Conservation (phyloP, 2,113 vertebrate genomes). For the Sardina pilchardus region DNA sequence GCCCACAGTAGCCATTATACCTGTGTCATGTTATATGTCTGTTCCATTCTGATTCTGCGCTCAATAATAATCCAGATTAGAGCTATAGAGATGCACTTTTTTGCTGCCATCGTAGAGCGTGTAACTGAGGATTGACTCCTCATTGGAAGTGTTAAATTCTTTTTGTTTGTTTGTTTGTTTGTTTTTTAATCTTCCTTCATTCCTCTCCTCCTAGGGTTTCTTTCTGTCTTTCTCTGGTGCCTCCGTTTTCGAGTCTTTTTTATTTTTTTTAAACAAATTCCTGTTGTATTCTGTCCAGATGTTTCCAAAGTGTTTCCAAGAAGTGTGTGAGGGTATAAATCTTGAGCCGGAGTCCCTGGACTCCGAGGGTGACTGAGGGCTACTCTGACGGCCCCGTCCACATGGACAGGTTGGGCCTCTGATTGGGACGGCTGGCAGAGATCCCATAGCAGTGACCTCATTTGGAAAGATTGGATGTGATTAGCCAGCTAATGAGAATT, state of each 20-base stretch:
- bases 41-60: conserved; percentile 43
- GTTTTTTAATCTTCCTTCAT: conserved; percentile 39
- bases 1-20: not conserved
- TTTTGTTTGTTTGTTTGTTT: too few species aligned
- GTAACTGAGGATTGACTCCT: conserved; percentile 49
- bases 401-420: not conserved
- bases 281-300: not conserved
- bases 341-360: not conserved
- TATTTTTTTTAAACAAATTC: not conserved
- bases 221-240: conserved; percentile 12
- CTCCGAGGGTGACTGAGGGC: not conserved
- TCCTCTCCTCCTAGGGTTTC: conserved; percentile 31
- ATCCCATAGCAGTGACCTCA: not conserved
- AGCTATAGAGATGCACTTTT: conserved; percentile 66
- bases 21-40: conserved; percentile 1
- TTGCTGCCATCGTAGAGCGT: conserved; percentile 40
- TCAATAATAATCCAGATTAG: conserved; percentile 57
- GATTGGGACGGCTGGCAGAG: not conserved
- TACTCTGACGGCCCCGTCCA: not conserved
- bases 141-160: conserved; percentile 48
- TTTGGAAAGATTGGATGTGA: not conserved
- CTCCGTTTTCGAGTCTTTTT: not conserved
- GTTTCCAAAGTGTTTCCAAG: conserved; percentile 4
- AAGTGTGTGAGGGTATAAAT: not conserved
- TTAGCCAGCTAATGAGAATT: not conserved